Evolutionary conservation across 2,888 invertebrate species (phyloP).

Genomic region (Synergus umbraculus): DNA sequence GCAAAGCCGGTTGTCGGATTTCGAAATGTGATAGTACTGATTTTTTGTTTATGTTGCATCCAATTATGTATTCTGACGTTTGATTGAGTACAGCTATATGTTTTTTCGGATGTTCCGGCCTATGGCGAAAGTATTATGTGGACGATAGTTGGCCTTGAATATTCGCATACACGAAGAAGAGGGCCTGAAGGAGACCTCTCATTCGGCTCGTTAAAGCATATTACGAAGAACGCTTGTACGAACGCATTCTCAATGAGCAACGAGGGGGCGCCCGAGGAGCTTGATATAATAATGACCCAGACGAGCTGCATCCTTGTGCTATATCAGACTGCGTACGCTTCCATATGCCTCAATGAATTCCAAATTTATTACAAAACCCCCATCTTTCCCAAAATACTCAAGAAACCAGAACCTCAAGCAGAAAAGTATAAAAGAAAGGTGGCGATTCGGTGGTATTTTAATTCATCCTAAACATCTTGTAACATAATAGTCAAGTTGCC

Average conservation of each 20-base stretch:
- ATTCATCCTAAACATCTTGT: too few species aligned
- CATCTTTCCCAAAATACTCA: slow-evolving; percentile 2
- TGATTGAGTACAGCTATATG: slow-evolving; percentile 10
- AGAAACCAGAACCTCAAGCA: background rate
- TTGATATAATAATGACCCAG: slow-evolving; percentile 67
- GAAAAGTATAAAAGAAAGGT: too few species aligned
- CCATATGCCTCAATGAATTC: slow-evolving; percentile 40
- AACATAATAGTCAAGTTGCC: too few species aligned
- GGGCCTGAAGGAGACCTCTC: slow-evolving; percentile 31
- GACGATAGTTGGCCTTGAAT: slow-evolving; percentile 31
- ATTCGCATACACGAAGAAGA: slow-evolving; percentile 27
- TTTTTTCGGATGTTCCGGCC: slow-evolving; percentile 6
- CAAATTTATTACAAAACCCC: slow-evolving; percentile 43
- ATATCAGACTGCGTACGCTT: slow-evolving; percentile 54
- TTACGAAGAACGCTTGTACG: slow-evolving; percentile 20
- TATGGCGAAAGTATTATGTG: slow-evolving; percentile 30
- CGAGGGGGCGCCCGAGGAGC: slow-evolving; percentile 36
- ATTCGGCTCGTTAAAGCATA: slow-evolving; percentile 37
- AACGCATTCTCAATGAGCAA: slow-evolving; percentile 32
- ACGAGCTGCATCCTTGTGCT: slow-evolving; percentile 67
- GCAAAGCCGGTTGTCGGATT: background rate
- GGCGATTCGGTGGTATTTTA: too few species aligned
- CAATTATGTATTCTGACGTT: background rate
- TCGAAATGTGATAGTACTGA: background rate
- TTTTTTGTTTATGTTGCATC: background rate